A percentile compares a stretch with the other conserved stretches of the same genome.
phyloP scores from a whole-genome alignment of 2,113 vertebrate species.

The Xiphorhynchus elegans region DNA sequence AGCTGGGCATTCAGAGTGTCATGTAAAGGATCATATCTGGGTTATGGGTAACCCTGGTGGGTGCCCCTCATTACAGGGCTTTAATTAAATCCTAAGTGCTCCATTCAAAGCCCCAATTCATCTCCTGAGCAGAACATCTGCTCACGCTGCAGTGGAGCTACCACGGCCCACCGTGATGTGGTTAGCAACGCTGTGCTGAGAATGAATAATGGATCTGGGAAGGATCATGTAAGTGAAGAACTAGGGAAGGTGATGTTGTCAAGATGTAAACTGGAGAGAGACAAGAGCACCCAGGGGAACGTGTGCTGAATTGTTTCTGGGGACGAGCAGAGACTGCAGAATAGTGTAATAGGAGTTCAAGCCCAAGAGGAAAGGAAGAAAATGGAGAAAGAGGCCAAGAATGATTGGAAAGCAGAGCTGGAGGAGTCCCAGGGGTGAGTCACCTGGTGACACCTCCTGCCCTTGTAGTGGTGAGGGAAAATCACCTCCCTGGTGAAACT shows the following conservation, averaged over 20 bases:
- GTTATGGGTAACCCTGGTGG: not conserved
- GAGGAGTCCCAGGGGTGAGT: not conserved
- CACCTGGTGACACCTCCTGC: not conserved
- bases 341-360: not conserved
- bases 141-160: not conserved
- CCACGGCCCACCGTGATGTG: not conserved
- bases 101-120: not conserved
- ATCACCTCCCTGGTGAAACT: not conserved
- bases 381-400: not conserved
- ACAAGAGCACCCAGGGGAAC: not conserved
- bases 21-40: not conserved
- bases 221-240: not conserved
- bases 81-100: not conserved
- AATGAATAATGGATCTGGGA: not conserved
- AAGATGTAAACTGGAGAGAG: not conserved
- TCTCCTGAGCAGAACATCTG: not conserved
- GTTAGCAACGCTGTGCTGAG: not conserved
- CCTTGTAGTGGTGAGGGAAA: not conserved
- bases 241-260: not conserved
- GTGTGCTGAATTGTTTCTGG: not conserved
- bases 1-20: not conserved
- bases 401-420: not conserved
- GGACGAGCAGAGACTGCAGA: not conserved
- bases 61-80: not conserved
- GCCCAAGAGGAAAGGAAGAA: not conserved